Evolutionary conservation across 2,797 vertebrate genomes (phyloP).

Genomic region (Spinibarbus caldwelli): DNA sequence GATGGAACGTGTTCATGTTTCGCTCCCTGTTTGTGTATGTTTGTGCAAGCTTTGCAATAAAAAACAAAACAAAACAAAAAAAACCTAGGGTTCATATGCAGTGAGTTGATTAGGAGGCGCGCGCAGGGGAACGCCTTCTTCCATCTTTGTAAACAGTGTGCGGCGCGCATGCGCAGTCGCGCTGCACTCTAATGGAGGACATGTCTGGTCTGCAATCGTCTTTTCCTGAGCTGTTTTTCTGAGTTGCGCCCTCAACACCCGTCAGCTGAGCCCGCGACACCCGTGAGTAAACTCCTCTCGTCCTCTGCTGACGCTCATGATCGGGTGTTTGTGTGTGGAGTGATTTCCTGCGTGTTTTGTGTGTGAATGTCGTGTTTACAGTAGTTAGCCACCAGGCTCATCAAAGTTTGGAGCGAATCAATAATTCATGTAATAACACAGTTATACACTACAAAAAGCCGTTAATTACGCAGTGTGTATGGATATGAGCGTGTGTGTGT

Average conservation of each 20-base stretch:
- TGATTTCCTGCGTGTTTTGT: background rate
- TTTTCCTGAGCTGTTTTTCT: conserved; percentile 60
- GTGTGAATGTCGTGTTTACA: conserved; percentile 17
- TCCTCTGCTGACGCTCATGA: background rate
- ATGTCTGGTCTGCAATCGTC: conserved; percentile 63
- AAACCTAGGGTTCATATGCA: background rate
- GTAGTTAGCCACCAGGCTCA: conserved; percentile 31
- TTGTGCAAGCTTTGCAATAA: no score
- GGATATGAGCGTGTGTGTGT: background rate
- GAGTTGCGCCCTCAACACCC: conserved; percentile 40
- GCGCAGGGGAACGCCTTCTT: conserved; percentile 62
- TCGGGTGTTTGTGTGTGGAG: background rate
- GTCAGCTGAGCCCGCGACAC: conserved; percentile 40
- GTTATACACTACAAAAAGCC: background rate
- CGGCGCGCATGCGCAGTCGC: conserved; percentile 75
- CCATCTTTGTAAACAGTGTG: conserved; percentile 77
- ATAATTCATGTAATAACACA: conserved; percentile 29
- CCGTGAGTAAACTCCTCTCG: conserved; percentile 67
- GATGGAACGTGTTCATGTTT: no score
- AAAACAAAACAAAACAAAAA: no score
- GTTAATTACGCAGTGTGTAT: no score
- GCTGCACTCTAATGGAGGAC: conserved; percentile 78
- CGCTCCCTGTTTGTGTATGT: no score
- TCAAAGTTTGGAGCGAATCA: conserved; percentile 45
- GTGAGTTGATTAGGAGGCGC: conserved; percentile 17